Evolutionary conservation across 2,888 invertebrate genomes (phyloP).

Genomic region (Ophonus ardosiacus): DNA sequence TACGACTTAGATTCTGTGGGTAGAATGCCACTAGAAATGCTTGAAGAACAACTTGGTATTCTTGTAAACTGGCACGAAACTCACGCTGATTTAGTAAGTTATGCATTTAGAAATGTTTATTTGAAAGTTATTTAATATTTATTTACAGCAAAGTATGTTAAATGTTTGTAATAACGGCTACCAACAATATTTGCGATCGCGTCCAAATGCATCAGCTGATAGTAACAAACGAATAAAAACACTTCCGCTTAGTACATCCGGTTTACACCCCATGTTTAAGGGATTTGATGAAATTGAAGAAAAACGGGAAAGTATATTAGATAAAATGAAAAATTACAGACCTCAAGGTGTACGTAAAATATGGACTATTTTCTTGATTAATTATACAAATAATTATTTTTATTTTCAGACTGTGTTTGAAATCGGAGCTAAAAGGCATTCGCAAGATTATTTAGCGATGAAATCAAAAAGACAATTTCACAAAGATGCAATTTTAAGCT

Average conservation of each 20-base stretch:
- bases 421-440: constrained; percentile 88
- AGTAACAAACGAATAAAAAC: constrained; percentile 92
- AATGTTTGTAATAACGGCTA: constrained; percentile 93
- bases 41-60: constrained; percentile 90
- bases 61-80: constrained; percentile 86
- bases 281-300: constrained; percentile 71
- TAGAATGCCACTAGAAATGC: constrained; percentile 85
- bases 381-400: constrained; percentile 51
- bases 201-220: constrained; percentile 93
- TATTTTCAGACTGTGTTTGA: constrained; percentile 94
- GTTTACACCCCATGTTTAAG: constrained; percentile 82
- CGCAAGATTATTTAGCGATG: constrained; percentile 90
- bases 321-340: constrained; percentile 86
- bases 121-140: neutral
- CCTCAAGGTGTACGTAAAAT: constrained; percentile 82
- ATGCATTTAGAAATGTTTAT: neutral
- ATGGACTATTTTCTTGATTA: constrained; percentile 19
- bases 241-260: constrained; percentile 78
- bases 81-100: constrained; percentile 84
- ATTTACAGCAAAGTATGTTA: constrained; percentile 79
- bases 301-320: constrained; percentile 77
- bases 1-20: constrained; percentile 85
- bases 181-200: constrained; percentile 91
- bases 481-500: constrained; percentile 78
- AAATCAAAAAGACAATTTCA: constrained; percentile 89